Percentiles rank a stretch among this genome's conserved stretches.
These are phyloP conservation scores for Hestina assimilis DNA, from an alignment of 1,140 invertebrate genomes.

Conservation along the genomic window DNA sequence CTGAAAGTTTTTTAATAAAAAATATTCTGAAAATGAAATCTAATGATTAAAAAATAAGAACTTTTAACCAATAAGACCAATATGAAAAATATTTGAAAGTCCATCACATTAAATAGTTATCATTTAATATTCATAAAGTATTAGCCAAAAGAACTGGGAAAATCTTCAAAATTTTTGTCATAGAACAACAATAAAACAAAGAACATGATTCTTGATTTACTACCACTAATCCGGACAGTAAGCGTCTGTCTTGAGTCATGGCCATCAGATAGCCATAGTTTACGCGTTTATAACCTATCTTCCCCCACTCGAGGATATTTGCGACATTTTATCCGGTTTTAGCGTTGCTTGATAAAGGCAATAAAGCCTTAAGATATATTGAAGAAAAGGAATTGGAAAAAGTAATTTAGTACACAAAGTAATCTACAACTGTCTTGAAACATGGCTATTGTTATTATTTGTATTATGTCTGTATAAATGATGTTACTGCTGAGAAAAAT, in stretches of 20 bases:
- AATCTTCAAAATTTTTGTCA: no score
- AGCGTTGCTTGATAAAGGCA: conserved; percentile 27
- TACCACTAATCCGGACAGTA: conserved; percentile 8
- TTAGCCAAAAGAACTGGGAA: no score
- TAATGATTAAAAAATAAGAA: no score
- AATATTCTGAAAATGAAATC: no score
- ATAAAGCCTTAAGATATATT: conserved; percentile 16
- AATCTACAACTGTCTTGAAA: no score
- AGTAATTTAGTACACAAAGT: conserved; percentile 8
- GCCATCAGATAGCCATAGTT: conserved; percentile 27
- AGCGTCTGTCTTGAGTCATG: conserved; percentile 15
- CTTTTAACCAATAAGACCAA: no score
- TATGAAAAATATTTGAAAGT: no score
- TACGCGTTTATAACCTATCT: conserved; percentile 26
- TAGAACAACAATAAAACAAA: no score
- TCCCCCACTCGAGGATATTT: conserved; percentile 26
- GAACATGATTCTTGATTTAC: conserved; percentile 4
- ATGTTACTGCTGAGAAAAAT: neutral
- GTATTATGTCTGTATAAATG: no score
- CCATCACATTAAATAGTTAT: no score
- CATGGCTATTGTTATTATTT: neutral
- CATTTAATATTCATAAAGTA: no score
- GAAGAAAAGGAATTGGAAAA: conserved; percentile 1
- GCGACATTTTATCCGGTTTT: conserved; percentile 25
- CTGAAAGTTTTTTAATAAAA: no score